Evolutionary conservation across 2,797 vertebrate species (phyloP).

Genomic region (Pipistrellus nathusii): DNA sequence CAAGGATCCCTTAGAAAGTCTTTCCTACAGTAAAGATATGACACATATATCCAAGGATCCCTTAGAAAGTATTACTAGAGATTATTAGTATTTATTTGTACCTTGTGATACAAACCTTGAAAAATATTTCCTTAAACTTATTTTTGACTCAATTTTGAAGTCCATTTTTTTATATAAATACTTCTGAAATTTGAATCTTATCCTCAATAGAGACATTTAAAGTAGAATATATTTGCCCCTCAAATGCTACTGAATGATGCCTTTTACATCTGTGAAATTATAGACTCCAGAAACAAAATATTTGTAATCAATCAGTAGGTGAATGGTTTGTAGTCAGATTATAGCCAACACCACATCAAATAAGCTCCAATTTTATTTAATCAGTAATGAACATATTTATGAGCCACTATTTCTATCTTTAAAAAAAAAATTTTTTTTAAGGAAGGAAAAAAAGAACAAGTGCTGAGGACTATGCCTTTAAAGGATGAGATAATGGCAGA

Average conservation of each 20-base stretch:
- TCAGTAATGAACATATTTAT: neutral
- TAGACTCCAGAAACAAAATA: slow-evolving; percentile 26
- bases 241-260: neutral
- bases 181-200: slow-evolving; percentile 59
- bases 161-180: neutral
- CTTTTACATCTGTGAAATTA: neutral
- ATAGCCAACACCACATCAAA: neutral
- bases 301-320: neutral
- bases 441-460: neutral
- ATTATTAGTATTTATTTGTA: neutral
- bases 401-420: neutral
- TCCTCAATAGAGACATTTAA: slow-evolving; percentile 3
- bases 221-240: neutral
- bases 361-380: slow-evolving; percentile 20
- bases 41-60: neutral
- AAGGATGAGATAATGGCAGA: neutral
- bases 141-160: neutral
- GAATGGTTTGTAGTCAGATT: neutral
- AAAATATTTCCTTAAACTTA: slow-evolving; percentile 42
- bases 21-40: neutral
- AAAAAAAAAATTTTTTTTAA: neutral
- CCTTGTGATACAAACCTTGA: neutral
- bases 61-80: neutral
- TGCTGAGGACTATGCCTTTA: neutral
- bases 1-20: slow-evolving; percentile 15